Evolutionary conservation across 2,888 invertebrate species (phyloP).

Genomic region (Cetonia aurata): DNA sequence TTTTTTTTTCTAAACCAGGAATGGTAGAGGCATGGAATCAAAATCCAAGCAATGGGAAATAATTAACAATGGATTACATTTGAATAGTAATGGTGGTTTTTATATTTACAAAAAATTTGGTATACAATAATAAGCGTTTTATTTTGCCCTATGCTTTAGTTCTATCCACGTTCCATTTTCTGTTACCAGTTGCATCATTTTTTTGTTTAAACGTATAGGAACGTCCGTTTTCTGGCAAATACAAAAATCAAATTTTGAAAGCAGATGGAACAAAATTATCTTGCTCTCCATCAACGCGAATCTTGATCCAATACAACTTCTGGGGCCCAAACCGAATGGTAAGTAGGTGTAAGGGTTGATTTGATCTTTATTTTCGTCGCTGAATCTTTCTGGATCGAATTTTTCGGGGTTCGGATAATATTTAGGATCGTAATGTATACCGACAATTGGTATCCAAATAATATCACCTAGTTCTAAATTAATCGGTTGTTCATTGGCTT

Average conservation of each 20-base stretch:
- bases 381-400: constrained; percentile 68
- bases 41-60: too few species aligned
- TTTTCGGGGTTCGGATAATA: constrained; percentile 66
- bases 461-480: constrained; percentile 55
- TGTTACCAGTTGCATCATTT: constrained; percentile 52
- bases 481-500: constrained; percentile 50
- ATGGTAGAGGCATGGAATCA: too few species aligned
- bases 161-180: constrained; percentile 59
- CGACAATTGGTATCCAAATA: constrained; percentile 62
- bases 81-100: too few species aligned
- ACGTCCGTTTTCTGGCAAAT: constrained; percentile 57
- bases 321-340: constrained; percentile 55
- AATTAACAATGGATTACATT: too few species aligned
- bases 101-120: too few species aligned
- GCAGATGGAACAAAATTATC: constrained; percentile 56
- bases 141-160: constrained; percentile 50
- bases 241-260: constrained; percentile 59
- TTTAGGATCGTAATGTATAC: constrained; percentile 64
- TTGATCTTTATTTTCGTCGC: constrained; percentile 58
- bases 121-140: background rate
- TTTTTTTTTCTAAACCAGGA: too few species aligned
- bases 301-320: constrained; percentile 55
- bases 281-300: constrained; percentile 59
- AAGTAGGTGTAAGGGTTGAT: constrained; percentile 51
- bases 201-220: constrained; percentile 54